Evolutionary conservation across 2,888 invertebrate species (phyloP), one percentile per base, ranked within the genome.

Genomic region (Stramonita haemastoma): DNA sequence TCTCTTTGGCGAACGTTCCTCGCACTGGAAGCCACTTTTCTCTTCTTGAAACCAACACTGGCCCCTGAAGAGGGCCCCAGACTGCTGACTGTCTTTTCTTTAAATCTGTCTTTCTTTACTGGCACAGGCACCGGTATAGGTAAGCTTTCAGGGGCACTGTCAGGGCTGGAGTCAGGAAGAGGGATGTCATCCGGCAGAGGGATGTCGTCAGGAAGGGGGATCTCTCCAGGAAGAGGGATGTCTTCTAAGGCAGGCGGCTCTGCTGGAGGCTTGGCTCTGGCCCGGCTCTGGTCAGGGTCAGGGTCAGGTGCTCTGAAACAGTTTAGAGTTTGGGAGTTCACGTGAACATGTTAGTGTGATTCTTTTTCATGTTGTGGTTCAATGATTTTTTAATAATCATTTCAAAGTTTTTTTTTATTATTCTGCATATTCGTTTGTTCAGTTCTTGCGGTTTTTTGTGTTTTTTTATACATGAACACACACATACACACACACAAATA

Each of bases 41-140:
- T 90, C 90, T 95, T 95, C 89, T 95, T 95, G 90, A 95, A 95
- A 19, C 93, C 92, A 29, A 94, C 94, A 85, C 91, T 90, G 91
- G 90, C 91, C n/a, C 91, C 91, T 85, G 92, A 92, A 29, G 90
- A 90, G 19, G 91, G 89, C 19, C 93, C 93, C 60, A 95, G 90
- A 19, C 94, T 93, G 46, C 92, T 93, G 19, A 95, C 93, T 89
- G 90, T 92, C 90, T 95, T 95, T 90, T 95, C 95, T 88, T 93
- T 94, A 89, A 95, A 94, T 87, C 91, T 91, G 19, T 92, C 89
- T 87, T 92, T 93, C 17, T 91, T 89, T 0, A 56, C n/a, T 17
- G 87, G 73, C 56, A 32, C 36, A 15, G 57, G 29, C 46, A 32
- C 26, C 8, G 57, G 32, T 26, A 89, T 91, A 70, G 87, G 90